A percentile compares a stretch with the other conserved stretches of the same genome.
These are phyloP conservation scores for Augochlora pura DNA, from an alignment of 1,140 invertebrate genomes.

Conservation along the genomic window DNA sequence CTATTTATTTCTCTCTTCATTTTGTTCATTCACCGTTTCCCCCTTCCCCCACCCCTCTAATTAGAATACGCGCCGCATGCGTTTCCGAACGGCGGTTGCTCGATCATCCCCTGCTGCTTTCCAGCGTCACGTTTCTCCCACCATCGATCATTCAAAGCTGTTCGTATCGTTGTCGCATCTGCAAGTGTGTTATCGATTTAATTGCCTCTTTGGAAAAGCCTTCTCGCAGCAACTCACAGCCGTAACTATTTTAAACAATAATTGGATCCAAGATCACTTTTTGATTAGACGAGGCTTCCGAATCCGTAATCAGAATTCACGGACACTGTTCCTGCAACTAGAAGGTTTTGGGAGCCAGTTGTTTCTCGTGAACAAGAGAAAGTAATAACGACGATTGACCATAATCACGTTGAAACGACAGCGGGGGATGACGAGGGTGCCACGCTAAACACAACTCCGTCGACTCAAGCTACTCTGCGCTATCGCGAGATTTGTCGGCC, in stretches of 20 bases:
- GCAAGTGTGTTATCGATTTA: too few relatives aligned
- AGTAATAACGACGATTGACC: not conserved
- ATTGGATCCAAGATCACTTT: too few relatives aligned
- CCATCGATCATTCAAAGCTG: too few relatives aligned
- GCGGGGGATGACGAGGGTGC: constrained; percentile 29
- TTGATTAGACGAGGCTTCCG: too few relatives aligned
- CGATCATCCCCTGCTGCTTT: constrained; percentile 45
- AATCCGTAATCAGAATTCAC: too few relatives aligned
- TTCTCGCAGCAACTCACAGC: too few relatives aligned
- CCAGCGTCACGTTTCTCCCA: not conserved
- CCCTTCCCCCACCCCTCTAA: constrained; percentile 28
- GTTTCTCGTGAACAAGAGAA: not conserved
- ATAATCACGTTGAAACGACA: not conserved
- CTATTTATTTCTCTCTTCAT: constrained; percentile 1
- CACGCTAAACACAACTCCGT: constrained; percentile 26
- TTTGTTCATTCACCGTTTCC: constrained; percentile 18
- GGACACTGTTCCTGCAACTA: too few relatives aligned
- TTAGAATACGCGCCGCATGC: not conserved
- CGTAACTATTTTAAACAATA: too few relatives aligned
- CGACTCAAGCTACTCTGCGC: not conserved
- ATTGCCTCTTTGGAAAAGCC: too few relatives aligned
- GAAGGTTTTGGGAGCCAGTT: too few relatives aligned
- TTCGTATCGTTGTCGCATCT: not conserved
- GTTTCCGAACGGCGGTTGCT: not conserved
- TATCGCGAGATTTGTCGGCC: not conserved